These are phyloP conservation scores for Microcebus lehilahytsara DNA, from an alignment of 2,113 vertebrate genomes.

Conservation along the genomic window DNA sequence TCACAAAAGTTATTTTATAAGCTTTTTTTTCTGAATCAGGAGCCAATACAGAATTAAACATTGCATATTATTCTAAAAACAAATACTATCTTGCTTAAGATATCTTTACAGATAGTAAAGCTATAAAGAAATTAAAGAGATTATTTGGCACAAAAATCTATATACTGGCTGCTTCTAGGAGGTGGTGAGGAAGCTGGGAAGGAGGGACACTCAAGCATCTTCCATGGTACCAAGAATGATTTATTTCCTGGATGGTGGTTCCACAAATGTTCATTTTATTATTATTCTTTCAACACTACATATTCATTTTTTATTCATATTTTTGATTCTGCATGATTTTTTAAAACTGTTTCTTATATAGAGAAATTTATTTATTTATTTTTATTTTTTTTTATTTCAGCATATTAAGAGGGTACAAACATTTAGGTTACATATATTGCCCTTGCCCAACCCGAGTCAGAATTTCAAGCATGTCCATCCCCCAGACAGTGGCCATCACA, in stretches of 20 bases:
- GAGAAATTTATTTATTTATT: not conserved
- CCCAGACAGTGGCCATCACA: too few species aligned
- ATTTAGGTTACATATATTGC: too few species aligned
- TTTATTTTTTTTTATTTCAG: too few species aligned
- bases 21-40: not conserved
- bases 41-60: not conserved
- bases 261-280: not conserved
- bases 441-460: too few species aligned
- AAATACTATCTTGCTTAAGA: not conserved
- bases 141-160: not conserved
- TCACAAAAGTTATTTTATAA: not conserved
- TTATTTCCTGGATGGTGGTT: not conserved
- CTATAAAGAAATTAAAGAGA: not conserved
- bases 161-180: not conserved
- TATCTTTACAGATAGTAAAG: not conserved
- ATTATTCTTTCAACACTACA: not conserved
- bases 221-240: not conserved
- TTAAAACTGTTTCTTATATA: not conserved
- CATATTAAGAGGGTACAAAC: too few species aligned
- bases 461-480: too few species aligned
- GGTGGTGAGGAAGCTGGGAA: not conserved
- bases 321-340: not conserved
- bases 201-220: not conserved
- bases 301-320: not conserved
- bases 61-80: not conserved